A percentile compares a stretch with the other conserved stretches of the same genome.
Evolutionary conservation across 1,140 invertebrate genomes (phyloP).

Genomic region (Papilio xuthus): DNA sequence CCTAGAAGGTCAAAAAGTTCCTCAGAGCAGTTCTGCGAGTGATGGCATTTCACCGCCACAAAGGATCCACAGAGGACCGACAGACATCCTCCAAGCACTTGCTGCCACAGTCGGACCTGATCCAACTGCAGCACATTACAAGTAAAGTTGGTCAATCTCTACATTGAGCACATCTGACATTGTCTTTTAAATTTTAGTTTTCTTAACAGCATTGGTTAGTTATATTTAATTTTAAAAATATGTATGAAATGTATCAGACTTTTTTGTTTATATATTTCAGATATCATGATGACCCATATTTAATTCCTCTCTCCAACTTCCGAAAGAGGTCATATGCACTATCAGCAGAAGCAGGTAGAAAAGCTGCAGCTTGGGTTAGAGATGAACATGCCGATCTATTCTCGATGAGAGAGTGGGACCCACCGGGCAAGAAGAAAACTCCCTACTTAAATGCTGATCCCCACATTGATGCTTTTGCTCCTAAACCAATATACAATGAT

Average conservation of each 20-base stretch:
- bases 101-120: constrained; percentile 88
- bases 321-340: constrained; percentile 89
- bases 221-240: too few relatives aligned
- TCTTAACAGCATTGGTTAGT: too few relatives aligned
- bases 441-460: constrained; percentile 82
- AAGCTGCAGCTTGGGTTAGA: constrained; percentile 92
- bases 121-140: constrained; percentile 91
- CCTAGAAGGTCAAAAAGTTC: constrained; percentile 68
- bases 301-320: constrained; percentile 90
- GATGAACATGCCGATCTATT: constrained; percentile 90
- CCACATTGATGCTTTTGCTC: constrained; percentile 86
- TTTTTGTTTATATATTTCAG: constrained; percentile 49
- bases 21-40: constrained; percentile 56
- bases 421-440: constrained; percentile 77
- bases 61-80: constrained; percentile 87
- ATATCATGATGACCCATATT: constrained; percentile 94
- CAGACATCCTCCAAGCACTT: constrained; percentile 91
- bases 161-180: too few relatives aligned
- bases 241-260: too few relatives aligned
- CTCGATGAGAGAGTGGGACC: constrained; percentile 87
- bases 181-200: too few relatives aligned
- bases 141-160: constrained; percentile 65
- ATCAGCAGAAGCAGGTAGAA: constrained; percentile 92
- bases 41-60: constrained; percentile 82
- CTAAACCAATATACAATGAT: constrained; percentile 86